Base-by-base conservation (phyloP, 2,113 vertebrate genomes). In the Saiga tatarica region DNA sequence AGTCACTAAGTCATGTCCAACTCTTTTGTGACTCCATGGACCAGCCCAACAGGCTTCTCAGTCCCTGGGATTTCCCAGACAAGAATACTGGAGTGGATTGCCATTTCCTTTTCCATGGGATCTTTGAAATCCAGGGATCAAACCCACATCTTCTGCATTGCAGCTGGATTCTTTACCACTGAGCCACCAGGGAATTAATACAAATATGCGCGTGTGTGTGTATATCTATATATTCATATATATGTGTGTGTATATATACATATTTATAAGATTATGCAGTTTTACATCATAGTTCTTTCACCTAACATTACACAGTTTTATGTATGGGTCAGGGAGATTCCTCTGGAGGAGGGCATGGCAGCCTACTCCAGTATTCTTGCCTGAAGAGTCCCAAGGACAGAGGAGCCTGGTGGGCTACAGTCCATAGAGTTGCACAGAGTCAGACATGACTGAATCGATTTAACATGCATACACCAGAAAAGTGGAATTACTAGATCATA, bases 221-320 rank as follows among this genome's bases (percentile, higher is more conserved):
- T 64, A 4, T 64, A 10, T 57, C 0, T 30, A 30, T 30, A 1
- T 17, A 33, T 7, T 0, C 33, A n/a, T n/a, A 4, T 17, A 3
- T 64, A 19, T 64, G 4, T 64, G 5, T 71, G 9, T 67, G 4
- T 36, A 71, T 71, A 71, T 71, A 6, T 71, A 71, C 19, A 71
- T 71, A 71, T 71, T 71, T 11, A 47, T 39, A 6, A 26, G 8
- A 57, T 81, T 67, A 45, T 84, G 8, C 25, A 87, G 62, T n/a
- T 92, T 91, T 96, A 79, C 45, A 36, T 85, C 26, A 11, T 76
- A 26, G 11, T 84, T n/a, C 23, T 88, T 89, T 83, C 39, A 64
- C 4, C 7, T 94, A 16, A 52, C 11, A 62, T 55, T 62, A n/a
- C 94, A 84, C 2, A 60, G 26, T 53, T 89, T 74, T 74, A 39